phyloP scores from a whole-genome alignment of 2,113 vertebrate species.

The Lonchura striata region DNA sequence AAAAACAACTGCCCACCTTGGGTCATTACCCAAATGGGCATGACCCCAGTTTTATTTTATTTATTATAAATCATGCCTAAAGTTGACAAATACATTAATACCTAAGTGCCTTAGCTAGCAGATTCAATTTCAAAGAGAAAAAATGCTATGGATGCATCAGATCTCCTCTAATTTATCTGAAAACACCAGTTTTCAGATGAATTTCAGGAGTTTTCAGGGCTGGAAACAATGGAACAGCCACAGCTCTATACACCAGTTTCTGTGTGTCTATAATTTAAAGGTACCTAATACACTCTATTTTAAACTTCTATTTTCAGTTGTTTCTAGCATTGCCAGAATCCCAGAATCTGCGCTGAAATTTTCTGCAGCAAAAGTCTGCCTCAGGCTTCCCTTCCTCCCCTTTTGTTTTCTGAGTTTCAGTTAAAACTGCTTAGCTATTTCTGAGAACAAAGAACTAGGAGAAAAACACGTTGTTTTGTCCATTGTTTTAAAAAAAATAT shows the following conservation, averaged over 20 bases:
- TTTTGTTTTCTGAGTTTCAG: conserved; percentile 51
- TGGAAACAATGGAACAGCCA: background rate
- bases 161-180: background rate
- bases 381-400: conserved; percentile 47
- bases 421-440: conserved; percentile 56
- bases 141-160: background rate
- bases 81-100: background rate
- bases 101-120: background rate
- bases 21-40: background rate
- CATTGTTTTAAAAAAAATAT: background rate
- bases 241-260: background rate
- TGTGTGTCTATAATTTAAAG: conserved; percentile 31
- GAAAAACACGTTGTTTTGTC: conserved; percentile 49
- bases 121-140: background rate
- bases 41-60: background rate
- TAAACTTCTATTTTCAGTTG: conserved; percentile 25
- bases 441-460: conserved; percentile 37
- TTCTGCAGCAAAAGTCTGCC: conserved; percentile 45
- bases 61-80: background rate
- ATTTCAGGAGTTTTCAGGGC: no score
- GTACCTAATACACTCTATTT: background rate
- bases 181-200: no score
- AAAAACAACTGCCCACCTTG: background rate
- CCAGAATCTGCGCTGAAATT: conserved; percentile 36
- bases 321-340: conserved; percentile 27